Conservation (phyloP, 2,888 invertebrate species). For the Mylabris sibirica region DNA sequence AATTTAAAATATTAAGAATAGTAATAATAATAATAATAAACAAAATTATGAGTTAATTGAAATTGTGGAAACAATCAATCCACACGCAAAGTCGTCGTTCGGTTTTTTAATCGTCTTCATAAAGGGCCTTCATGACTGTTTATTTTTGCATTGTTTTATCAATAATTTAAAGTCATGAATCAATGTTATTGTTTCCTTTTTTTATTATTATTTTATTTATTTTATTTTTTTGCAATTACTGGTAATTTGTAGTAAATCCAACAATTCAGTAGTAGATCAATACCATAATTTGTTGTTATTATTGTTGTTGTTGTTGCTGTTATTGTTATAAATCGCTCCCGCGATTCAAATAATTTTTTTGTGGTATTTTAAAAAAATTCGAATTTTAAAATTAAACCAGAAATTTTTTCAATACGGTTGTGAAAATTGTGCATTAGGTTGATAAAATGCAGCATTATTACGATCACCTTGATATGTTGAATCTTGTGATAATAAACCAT, state of each 20-base stretch:
- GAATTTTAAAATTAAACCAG: not conserved
- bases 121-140: constrained; percentile 29
- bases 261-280: constrained; percentile 46
- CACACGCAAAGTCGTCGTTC: constrained; percentile 36
- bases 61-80: constrained; percentile 45
- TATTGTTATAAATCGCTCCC: constrained; percentile 52
- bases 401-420: constrained; percentile 69
- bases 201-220: not conserved
- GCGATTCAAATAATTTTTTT: constrained; percentile 54
- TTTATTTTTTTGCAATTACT: constrained; percentile 36
- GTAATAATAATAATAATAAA: constrained; percentile 26
- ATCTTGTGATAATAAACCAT: constrained; percentile 90
- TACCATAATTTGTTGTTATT: constrained; percentile 49
- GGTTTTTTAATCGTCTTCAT: constrained; percentile 30
- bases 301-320: not conserved
- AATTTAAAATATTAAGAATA: constrained; percentile 1
- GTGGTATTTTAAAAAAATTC: constrained; percentile 49
- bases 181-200: constrained; percentile 43
- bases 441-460: constrained; percentile 62
- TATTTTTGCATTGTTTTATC: not conserved
- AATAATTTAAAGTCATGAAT: constrained; percentile 42
- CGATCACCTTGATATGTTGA: constrained; percentile 65
- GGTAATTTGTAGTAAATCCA: constrained; percentile 44
- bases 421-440: constrained; percentile 70
- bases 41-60: constrained; percentile 43